Conservation (phyloP, 2,888 invertebrate species). For the Plagodis pulveraria region DNA sequence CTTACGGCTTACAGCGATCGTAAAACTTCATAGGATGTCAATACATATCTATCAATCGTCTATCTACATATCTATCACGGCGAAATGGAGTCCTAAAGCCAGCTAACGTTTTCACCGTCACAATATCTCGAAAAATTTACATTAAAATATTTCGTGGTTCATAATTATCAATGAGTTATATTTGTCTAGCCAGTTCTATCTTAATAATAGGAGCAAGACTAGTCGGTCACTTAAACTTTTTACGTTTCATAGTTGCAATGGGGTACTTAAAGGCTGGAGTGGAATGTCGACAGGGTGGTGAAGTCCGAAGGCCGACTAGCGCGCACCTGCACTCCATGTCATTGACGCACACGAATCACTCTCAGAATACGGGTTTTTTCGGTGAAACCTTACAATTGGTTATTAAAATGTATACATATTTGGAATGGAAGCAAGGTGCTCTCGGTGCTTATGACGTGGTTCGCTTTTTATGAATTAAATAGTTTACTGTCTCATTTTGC, state of each 20-base stretch:
- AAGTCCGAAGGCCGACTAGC: constrained; percentile 31
- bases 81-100: no score
- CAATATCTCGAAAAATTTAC: no score
- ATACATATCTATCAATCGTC: no score
- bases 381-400: constrained; percentile 29
- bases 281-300: constrained; percentile 34
- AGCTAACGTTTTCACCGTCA: no score
- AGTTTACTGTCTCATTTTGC: no score
- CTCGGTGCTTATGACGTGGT: not conserved
- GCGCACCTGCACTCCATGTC: constrained; percentile 29
- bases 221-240: constrained; percentile 13
- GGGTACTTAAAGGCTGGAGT: constrained; percentile 31
- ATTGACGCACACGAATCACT: constrained; percentile 15
- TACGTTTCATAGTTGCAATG: constrained; percentile 12
- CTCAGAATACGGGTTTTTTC: constrained; percentile 25
- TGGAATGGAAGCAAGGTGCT: not conserved
- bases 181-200: no score
- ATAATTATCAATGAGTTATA: no score
- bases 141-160: no score
- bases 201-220: not conserved
- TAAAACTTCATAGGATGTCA: no score
- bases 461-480: not conserved
- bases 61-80: no score
- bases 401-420: constrained; percentile 18
- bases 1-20: no score